Percentiles rank a stretch among this genome's conserved stretches.
phyloP scores from a whole-genome alignment of 1,140 invertebrate species.

The Dysdera silvatica region DNA sequence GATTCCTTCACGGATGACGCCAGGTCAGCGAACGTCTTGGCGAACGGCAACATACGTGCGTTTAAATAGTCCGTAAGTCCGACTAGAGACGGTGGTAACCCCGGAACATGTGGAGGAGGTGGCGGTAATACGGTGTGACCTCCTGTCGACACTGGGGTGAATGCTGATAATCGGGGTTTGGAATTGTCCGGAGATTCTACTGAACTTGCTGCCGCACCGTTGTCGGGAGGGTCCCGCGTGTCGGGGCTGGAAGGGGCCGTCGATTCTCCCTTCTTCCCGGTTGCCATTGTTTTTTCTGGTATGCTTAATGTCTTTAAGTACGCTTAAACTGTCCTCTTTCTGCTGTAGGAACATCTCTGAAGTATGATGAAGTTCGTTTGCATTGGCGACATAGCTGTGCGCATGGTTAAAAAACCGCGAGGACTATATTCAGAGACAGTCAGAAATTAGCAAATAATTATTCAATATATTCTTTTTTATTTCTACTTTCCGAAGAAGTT shows the following conservation, averaged over 20 bases:
- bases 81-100: constrained; percentile 17
- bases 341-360: no score
- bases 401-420: no score
- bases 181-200: background rate
- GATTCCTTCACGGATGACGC: constrained; percentile 8
- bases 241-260: constrained; percentile 10
- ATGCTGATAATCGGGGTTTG: constrained; percentile 15
- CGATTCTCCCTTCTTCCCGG: no score
- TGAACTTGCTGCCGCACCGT: background rate
- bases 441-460: no score
- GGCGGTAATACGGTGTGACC: constrained; percentile 9
- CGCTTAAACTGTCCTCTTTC: no score
- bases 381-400: no score
- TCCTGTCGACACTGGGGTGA: constrained; percentile 18
- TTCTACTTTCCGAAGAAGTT: no score
- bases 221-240: constrained; percentile 10
- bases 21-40: constrained; percentile 24
- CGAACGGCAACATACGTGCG: constrained; percentile 24
- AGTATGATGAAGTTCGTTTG: no score
- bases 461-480: no score
- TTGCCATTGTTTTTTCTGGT: no score
- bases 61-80: constrained; percentile 24
- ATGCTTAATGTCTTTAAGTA: no score
- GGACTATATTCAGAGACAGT: no score
- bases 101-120: background rate